Conservation (phyloP, 2,113 vertebrate species). For the Phaethon lepturus region DNA sequence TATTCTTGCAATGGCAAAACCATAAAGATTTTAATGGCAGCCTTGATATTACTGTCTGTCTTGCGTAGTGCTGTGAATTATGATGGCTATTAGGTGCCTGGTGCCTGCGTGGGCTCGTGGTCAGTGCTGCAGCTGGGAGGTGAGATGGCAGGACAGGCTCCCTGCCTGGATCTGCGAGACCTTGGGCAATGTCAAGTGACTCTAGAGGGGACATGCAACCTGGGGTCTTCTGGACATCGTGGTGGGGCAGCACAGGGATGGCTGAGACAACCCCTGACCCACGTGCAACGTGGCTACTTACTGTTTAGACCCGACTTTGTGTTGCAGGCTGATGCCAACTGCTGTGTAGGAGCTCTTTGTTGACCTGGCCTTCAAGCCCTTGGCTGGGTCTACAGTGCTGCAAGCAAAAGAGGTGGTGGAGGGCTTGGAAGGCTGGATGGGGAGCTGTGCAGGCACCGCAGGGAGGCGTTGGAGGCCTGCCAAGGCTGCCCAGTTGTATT, state of each 20-base stretch:
- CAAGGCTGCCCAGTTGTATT: fast-evolving
- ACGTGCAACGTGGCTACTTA: fast-evolving
- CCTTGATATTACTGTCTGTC: background rate
- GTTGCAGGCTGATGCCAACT: background rate
- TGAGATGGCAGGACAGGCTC: fast-evolving
- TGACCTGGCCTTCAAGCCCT: background rate
- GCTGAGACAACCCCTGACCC: background rate
- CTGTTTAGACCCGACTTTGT: background rate
- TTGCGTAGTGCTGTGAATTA: background rate
- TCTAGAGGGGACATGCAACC: too few relatives aligned
- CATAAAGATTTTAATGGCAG: background rate
- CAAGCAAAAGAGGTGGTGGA: background rate
- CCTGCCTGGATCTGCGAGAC: background rate
- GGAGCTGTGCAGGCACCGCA: background rate
- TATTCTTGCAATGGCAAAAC: background rate
- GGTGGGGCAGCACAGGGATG: background rate
- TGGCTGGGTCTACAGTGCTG: background rate
- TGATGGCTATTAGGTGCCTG: fast-evolving
- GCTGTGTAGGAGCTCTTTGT: background rate
- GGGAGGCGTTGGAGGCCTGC: background rate
- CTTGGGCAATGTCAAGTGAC: background rate
- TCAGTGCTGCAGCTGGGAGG: background rate
- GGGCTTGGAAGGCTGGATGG: background rate
- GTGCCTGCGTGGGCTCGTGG: fast-evolving
- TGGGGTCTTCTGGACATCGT: fast-evolving